A percentile compares a stretch with the other conserved stretches of the same genome.
Evolutionary conservation across 2,888 invertebrate species (phyloP).

Genomic region (Melolontha melolontha): DNA sequence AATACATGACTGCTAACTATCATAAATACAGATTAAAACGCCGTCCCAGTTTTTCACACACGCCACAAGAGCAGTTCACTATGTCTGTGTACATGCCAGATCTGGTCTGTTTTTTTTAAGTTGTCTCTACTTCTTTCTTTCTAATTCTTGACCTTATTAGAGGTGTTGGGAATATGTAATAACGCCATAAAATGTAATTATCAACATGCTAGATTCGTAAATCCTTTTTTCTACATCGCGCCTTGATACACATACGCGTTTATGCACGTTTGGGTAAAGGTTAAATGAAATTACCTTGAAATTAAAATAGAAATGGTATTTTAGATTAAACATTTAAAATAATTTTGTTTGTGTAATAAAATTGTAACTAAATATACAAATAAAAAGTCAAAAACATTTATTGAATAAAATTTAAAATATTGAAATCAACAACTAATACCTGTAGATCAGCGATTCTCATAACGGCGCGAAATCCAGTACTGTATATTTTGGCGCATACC

Average conservation of each 20-base stretch:
- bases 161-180: background rate
- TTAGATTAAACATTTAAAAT: background rate
- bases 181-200: background rate
- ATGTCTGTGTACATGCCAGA: background rate
- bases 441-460: too few species aligned
- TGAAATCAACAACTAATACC: too few species aligned
- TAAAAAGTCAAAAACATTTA: too few species aligned
- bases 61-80: background rate
- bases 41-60: too few species aligned
- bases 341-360: too few species aligned
- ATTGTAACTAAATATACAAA: too few species aligned
- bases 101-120: background rate
- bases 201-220: background rate
- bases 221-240: background rate
- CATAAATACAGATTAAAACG: too few species aligned
- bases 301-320: conserved; percentile 7
- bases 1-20: too few species aligned
- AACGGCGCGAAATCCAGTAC: too few species aligned
- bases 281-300: conserved; percentile 14
- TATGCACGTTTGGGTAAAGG: background rate
- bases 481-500: too few species aligned
- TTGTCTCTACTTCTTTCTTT: background rate
- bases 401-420: too few species aligned
- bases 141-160: conserved; percentile 20
- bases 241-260: too few species aligned